Percentiles rank a stretch among this genome's conserved stretches.
Evolutionary conservation across 2,888 invertebrate species (phyloP).

Genomic region (Sialis lutaria): DNA sequence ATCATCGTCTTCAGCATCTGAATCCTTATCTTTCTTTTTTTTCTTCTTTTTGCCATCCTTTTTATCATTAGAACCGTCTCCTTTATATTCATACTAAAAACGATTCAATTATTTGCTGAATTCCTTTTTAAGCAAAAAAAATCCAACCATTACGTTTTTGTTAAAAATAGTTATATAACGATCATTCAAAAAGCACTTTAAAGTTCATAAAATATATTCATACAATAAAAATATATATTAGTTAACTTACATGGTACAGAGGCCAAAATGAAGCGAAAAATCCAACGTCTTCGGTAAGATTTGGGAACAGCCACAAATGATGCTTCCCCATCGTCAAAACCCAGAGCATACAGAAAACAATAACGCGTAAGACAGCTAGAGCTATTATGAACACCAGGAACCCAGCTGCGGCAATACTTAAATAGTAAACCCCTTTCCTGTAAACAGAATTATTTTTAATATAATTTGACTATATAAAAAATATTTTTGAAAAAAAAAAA

Average conservation of each 20-base stretch:
- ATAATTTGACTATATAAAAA: background rate
- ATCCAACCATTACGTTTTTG: too few species aligned
- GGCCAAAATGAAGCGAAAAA: constrained; percentile 99
- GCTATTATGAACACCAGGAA: constrained; percentile 88
- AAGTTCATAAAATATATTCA: background rate
- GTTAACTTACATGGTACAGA: constrained; percentile 55
- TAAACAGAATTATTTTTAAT: constrained; percentile 11
- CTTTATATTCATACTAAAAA: constrained; percentile 67
- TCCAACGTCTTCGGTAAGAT: constrained; percentile 96
- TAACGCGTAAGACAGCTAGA: constrained; percentile 71
- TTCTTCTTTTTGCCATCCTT: constrained; percentile 48
- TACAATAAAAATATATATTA: background rate
- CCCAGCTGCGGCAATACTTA: constrained; percentile 86
- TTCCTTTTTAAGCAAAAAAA: background rate
- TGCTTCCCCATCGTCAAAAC: constrained; percentile 69
- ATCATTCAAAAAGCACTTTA: too few species aligned
- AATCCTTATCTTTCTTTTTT: constrained; percentile 64
- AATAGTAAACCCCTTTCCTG: constrained; percentile 88
- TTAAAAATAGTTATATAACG: too few species aligned
- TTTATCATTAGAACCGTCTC: constrained; percentile 35
- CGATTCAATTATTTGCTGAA: constrained; percentile 4
- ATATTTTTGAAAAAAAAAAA: constrained; percentile 3
- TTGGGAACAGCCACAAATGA: constrained; percentile 97
- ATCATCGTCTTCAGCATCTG: constrained; percentile 51
- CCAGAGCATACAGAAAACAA: constrained; percentile 89